Evolutionary conservation across 2,888 invertebrate genomes (phyloP), one percentile per base, ranked within the genome.

Genomic region (Helicoverpa assulta): DNA sequence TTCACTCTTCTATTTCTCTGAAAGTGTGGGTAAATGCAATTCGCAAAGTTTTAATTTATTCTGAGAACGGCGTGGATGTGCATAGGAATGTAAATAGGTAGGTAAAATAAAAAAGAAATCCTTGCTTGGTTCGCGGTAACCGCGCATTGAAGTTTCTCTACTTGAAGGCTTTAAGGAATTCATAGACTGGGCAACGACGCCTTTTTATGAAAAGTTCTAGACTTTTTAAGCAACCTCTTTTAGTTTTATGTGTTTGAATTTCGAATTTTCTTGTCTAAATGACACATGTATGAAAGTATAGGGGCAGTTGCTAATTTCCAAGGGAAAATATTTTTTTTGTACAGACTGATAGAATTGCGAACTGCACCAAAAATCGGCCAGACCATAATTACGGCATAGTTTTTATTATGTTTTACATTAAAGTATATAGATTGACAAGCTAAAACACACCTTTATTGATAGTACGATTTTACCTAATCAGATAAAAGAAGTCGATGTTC

Each of bases 11-110:
- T n/a, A 21, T 40, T 21, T 21, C 16, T 16, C 18, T 12, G 29
- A 18, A 16, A 33, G 18, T 1, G 10, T 26, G 26, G 26, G 26
- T 51, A 43, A 19, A 70, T 73, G 64, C 12, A 64, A 43, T 73
- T 18, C 12, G 50, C 40, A 47, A 6, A 50, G 37, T 51, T 72
- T 73, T 51, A 70, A 70, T 73, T 43, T 21, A 70, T 73, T 70
- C 51, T 29, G 1, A 33, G 47, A 16, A 6, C 16, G 47, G n/a
- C 29, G 47, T n/a, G 10, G 12, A 54, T 26, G 53, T 62, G 63
- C 37, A 47, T 47, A 47, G 12, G 55, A 70, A 73, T 51, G 18
- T 2, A 69, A 63, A 50, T 50, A 50, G 37, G 47, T 40, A 29
- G 26, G 54, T 40, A 29, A 55, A 55, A 47, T 61, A 54, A 64